These are phyloP conservation scores for Sesia apiformis DNA, from an alignment of 2,888 invertebrate genomes.

Conservation along the genomic window DNA sequence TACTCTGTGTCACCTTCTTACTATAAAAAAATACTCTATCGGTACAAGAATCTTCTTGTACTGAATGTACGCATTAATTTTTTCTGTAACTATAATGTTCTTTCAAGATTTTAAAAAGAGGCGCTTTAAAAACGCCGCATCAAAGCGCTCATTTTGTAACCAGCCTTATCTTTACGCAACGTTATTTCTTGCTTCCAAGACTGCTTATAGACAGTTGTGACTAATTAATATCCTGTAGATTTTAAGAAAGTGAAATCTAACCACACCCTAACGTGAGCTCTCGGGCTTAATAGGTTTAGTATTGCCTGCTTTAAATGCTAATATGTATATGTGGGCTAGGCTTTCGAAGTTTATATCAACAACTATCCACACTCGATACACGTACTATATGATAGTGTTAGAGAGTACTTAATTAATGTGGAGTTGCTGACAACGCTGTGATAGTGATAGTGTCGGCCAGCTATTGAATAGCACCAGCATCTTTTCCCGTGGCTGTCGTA, in stretches of 20 bases:
- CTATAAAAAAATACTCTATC: too few relatives aligned
- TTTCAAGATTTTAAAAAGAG: not conserved
- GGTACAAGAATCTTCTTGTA: too few relatives aligned
- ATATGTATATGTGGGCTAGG: constrained; percentile 15
- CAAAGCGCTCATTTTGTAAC: not conserved
- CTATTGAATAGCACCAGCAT: too few relatives aligned
- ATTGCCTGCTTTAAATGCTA: constrained; percentile 57
- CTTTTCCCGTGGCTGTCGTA: too few relatives aligned
- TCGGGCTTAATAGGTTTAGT: constrained; percentile 23
- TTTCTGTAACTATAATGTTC: too few relatives aligned
- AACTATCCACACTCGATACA: not conserved
- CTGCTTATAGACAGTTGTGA: constrained; percentile 11
- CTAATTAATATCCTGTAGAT: constrained; percentile 27
- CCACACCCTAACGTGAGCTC: constrained; percentile 13
- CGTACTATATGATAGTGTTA: too few relatives aligned
- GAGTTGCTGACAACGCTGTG: too few relatives aligned
- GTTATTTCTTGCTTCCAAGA: not conserved
- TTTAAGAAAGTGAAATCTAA: constrained; percentile 25
- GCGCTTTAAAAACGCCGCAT: not conserved
- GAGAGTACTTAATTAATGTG: too few relatives aligned
- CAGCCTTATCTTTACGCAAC: not conserved
- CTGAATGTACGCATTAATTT: too few relatives aligned
- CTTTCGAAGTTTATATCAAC: not conserved
- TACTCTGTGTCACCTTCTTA: too few relatives aligned
- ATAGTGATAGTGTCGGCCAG: too few relatives aligned